Conservation (phyloP, 2,888 invertebrate species). For the Synergus umbraculus region DNA sequence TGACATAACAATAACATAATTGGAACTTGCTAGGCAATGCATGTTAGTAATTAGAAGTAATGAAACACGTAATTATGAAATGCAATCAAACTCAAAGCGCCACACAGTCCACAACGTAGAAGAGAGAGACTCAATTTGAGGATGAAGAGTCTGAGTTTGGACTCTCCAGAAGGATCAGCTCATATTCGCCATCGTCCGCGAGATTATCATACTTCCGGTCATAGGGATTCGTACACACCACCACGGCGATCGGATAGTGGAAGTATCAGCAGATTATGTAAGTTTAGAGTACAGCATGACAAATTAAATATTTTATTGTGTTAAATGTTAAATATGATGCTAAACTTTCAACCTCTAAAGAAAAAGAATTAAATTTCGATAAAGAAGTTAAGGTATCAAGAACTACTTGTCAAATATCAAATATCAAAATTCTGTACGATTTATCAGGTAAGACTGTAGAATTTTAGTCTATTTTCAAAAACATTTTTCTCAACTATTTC, state of each 20-base stretch:
- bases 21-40: constrained; percentile 39
- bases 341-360: neutral
- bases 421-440: constrained; percentile 5
- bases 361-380: constrained; percentile 13
- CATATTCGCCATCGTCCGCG: constrained; percentile 87
- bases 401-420: constrained; percentile 13
- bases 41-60: constrained; percentile 40
- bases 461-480: neutral
- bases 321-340: neutral
- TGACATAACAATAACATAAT: constrained; percentile 6
- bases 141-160: constrained; percentile 98
- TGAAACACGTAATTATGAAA: constrained; percentile 49
- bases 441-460: constrained; percentile 27
- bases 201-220: constrained; percentile 71
- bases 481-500: neutral
- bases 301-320: neutral
- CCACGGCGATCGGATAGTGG: constrained; percentile 75
- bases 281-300: constrained; percentile 54
- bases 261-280: constrained; percentile 74
- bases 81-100: constrained; percentile 81
- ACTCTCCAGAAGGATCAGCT: constrained; percentile 96
- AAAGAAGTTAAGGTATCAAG: constrained; percentile 17
- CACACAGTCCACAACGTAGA: constrained; percentile 91
- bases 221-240: constrained; percentile 70
- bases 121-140: constrained; percentile 97